Percentiles rank a stretch among this genome's conserved stretches.
These are phyloP conservation scores for Autographa gamma DNA, from an alignment of 2,888 invertebrate species.

Conservation along the genomic window DNA sequence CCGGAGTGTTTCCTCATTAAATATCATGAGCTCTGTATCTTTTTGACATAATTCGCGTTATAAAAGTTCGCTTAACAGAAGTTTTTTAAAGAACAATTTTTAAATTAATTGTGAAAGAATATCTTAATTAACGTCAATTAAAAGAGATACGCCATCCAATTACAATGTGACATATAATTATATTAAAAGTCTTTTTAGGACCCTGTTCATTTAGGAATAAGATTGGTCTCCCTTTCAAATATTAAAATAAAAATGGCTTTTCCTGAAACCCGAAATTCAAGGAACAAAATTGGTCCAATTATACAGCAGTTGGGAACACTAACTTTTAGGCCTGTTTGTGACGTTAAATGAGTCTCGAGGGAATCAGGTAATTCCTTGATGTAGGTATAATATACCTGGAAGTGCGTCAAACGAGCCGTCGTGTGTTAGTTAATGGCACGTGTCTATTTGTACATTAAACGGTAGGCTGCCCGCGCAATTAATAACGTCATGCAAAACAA, in stretches of 20 bases:
- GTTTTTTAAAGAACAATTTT: not conserved
- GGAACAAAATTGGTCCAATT: not conserved
- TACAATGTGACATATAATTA: not conserved
- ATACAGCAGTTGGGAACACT: not conserved
- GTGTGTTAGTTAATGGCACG: conserved; percentile 4
- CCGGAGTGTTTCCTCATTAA: conserved; percentile 52
- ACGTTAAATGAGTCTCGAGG: not conserved
- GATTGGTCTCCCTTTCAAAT: not conserved
- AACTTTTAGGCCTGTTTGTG: not conserved
- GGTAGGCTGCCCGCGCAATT: conserved; percentile 1
- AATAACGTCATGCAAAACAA: not conserved
- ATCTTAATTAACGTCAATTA: not conserved
- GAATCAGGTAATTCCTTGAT: not conserved
- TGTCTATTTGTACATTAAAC: not conserved
- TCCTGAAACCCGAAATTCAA: not conserved
- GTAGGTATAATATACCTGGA: not conserved
- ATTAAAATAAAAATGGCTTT: not conserved
- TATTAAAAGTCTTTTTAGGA: not conserved
- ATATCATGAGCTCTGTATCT: not conserved
- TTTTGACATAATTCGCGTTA: not conserved
- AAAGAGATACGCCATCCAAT: not conserved
- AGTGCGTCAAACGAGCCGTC: not conserved
- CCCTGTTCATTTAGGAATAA: not conserved
- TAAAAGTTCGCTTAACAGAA: not conserved
- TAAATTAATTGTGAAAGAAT: not conserved